Evolutionary conservation across 2,797 vertebrate species (phyloP).

Genomic region (Phataginus tetradactyla): DNA sequence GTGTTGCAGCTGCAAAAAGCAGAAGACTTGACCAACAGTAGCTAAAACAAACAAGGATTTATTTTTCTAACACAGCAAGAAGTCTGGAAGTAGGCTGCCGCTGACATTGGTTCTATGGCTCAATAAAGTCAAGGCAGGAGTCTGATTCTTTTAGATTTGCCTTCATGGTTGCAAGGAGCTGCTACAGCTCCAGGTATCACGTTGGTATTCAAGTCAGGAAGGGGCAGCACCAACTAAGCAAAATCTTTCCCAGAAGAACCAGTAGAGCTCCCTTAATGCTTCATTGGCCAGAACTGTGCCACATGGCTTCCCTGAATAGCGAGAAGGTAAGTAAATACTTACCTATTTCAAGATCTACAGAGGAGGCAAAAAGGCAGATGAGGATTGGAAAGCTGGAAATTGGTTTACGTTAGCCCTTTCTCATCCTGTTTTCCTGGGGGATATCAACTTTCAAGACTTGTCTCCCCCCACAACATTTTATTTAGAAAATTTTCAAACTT

Average conservation of each 20-base stretch:
- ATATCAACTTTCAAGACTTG: neutral
- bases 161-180: neutral
- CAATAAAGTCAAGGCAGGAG: neutral
- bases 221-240: neutral
- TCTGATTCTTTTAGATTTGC: slow-evolving; percentile 5
- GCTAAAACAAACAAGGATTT: slow-evolving; percentile 39
- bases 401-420: neutral
- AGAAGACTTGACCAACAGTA: neutral
- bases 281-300: neutral
- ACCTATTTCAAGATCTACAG: neutral
- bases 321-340: slow-evolving; percentile 11
- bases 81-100: neutral
- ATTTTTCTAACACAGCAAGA: slow-evolving; percentile 24
- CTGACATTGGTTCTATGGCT: neutral
- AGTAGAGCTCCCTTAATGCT: neutral
- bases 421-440: neutral
- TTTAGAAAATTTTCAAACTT: slow-evolving; percentile 33
- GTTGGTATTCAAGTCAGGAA: neutral
- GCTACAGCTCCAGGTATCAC: neutral
- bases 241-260: slow-evolving; percentile 8
- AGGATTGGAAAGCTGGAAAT: neutral
- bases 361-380: neutral
- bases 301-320: neutral
- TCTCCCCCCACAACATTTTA: neutral
- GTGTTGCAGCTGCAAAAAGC: neutral